Evolutionary conservation across 2,888 invertebrate species (phyloP), one percentile per base, ranked within the genome.

Genomic region (Pinctada fucata): DNA sequence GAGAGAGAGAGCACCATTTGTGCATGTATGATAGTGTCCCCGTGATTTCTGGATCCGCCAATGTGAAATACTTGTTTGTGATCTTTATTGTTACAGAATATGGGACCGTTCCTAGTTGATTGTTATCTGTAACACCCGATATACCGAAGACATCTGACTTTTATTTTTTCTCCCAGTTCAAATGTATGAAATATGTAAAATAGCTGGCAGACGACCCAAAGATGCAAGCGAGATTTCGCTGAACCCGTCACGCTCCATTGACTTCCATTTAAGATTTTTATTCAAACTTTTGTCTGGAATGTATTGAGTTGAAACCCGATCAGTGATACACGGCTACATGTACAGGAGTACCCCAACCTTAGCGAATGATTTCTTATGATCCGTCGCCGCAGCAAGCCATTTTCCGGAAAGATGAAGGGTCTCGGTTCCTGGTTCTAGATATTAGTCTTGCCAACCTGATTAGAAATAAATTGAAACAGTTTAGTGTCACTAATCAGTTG

Each of bases 381-480:
- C 68, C 47, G 47, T n/a, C 48, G 31, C 68, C 48, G 10, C 47
- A 5, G 16, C 31, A 45, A 47, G 16, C 31, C 48, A 47, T 45
- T 13, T 45, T 45, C 8, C 16, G 47, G 47, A 13, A 47, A 68
- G 68, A 68, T 68, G 68, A 68, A 68, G 45, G 47, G 68, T 68
- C 48, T 68, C 68, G 13, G 47, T 45, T 31, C 48, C 48, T 3
- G 16, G 68, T 68, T 68, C 10, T 16, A 74, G 74, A 74, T 63
- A 74, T 65, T 64, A 74, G 16, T 16, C 50, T 66, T 74, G 74
- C 74, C 74, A 74, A 74, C 58, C 66, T 74, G 74, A 74, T 74
- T 74, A 74, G 74, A 74, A 74, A 63, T 74, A 74, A 74, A 74
- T 74, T 74, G 74, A 74, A 74, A 58, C 66, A 66, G 50, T 74